Evolutionary conservation across 2,888 invertebrate species (phyloP).

Genomic region (Chloromyia formosa): DNA sequence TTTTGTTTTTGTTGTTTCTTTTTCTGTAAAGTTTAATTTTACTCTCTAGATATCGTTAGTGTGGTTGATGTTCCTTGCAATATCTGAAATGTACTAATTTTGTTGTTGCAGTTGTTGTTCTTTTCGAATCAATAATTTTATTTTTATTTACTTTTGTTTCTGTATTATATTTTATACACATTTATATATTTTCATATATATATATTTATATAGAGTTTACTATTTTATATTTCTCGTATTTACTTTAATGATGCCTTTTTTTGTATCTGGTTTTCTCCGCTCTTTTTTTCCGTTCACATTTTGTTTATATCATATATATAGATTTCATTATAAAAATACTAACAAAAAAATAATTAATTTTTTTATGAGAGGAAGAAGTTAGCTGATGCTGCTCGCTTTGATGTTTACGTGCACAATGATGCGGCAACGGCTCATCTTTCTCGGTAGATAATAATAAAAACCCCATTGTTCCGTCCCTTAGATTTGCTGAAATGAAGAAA

Average conservation of each 20-base stretch:
- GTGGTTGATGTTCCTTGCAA: too few relatives aligned
- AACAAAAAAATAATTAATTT: slow-evolving; percentile 51
- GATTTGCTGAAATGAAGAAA: slow-evolving; percentile 24
- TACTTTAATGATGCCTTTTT: slow-evolving; percentile 14
- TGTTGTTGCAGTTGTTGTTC: slow-evolving; percentile 18
- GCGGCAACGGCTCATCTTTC: slow-evolving; percentile 47
- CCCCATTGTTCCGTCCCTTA: slow-evolving; percentile 47
- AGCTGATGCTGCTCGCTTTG: slow-evolving; percentile 44
- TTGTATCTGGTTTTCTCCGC: slow-evolving; percentile 38
- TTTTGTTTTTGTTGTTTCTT: background rate
- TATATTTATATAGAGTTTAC: slow-evolving; percentile 25
- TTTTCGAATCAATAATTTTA: slow-evolving; percentile 12
- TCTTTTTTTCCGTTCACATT: slow-evolving; percentile 3
- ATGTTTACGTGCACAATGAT: slow-evolving; percentile 45
- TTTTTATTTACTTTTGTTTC: background rate
- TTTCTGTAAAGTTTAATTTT: background rate
- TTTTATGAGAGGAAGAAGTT: slow-evolving; percentile 47
- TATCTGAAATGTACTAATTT: background rate
- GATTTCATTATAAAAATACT: slow-evolving; percentile 52
- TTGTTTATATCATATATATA: slow-evolving; percentile 49
- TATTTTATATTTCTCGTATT: slow-evolving; percentile 35
- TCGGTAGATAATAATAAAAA: slow-evolving; percentile 49
- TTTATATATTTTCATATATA: slow-evolving; percentile 44
- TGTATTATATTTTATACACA: slow-evolving; percentile 58
- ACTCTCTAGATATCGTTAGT: too few relatives aligned